Base-by-base conservation (phyloP, 2,888 invertebrate genomes). In the Clepsis dumicolana region DNA sequence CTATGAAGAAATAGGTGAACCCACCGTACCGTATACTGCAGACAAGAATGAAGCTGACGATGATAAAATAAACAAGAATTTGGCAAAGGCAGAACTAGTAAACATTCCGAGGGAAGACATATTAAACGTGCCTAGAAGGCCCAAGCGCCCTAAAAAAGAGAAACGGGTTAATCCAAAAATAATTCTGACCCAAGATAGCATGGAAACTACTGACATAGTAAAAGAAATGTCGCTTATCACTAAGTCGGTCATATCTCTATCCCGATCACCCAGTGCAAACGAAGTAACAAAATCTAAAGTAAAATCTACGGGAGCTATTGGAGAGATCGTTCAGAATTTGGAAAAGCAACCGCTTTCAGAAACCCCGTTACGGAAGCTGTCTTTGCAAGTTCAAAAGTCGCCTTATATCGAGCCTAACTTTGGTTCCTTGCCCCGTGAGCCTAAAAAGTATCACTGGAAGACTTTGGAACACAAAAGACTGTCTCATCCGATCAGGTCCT, bases 381-480 rank as follows among this genome's bases (percentile, higher is more conserved):
- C 91, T 0, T 79, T 91, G n/a, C 91, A 90, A 78, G 76, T 71
- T n/a, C 85, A 84, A 44, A 82, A 76, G 32, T 66, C 79, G 24
- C 77, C 85, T 1, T 80, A 70, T 48, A 70, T 80, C 12, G 84
- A 85, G 4, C 70, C 82, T 0, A 82, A 86, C 60, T 88, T 89
- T 1, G 87, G 89, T 8, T 90, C 91, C 1, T 78, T 90, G 70
- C 90, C 90, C 14, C 82, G 89, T 16, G 82, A 84, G 27, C 75
- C 78, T 60, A 90, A 89, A 73, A 85, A 88, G 8, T 93, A 93
- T 70, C 83, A 82, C 66, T 93, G 93, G 93, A 91, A 87, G 84
- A 92, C 88, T 14, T 77, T 87, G 82, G 93, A 91, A 72, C 93
- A 93, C 78, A 93, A 93, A 81, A 81, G 93, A 63, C 83, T 93